Conservation (phyloP, 1,140 invertebrate species). For the Magallana angulata region DNA sequence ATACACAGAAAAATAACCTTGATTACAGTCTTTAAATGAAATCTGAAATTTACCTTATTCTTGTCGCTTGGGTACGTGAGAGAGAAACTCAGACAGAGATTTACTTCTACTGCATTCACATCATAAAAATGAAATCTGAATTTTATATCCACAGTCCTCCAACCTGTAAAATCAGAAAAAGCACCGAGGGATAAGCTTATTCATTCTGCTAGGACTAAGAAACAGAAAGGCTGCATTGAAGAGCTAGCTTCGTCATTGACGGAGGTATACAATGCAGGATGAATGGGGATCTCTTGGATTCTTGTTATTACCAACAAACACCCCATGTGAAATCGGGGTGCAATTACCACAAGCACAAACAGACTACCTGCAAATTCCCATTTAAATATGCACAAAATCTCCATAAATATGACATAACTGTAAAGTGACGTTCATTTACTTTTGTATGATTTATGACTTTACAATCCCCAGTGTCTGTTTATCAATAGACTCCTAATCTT, state of each 20-base stretch:
- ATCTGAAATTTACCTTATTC: no score
- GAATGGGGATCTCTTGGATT: not conserved
- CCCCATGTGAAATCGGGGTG: not conserved
- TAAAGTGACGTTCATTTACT: not conserved
- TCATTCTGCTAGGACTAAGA: not conserved
- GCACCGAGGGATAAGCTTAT: constrained; percentile 5
- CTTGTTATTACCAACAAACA: not conserved
- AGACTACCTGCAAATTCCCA: not conserved
- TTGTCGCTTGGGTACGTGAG: no score
- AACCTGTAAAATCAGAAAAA: constrained; percentile 10
- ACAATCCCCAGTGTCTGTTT: not conserved
- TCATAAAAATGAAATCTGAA: not conserved
- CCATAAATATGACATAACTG: constrained; percentile 5
- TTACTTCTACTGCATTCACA: no score
- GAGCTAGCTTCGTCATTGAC: not conserved
- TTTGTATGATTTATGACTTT: not conserved
- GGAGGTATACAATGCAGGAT: not conserved
- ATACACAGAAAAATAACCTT: no score
- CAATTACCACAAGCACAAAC: not conserved
- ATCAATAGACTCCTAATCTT: no score
- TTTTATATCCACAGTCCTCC: not conserved
- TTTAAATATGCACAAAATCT: not conserved
- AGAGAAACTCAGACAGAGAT: no score
- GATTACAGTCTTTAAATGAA: no score
- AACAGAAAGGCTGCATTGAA: constrained; percentile 20